A percentile compares a stretch with the other conserved stretches of the same genome.
Conservation (phyloP, 2,113 vertebrate genomes). For the Hypomesus transpacificus region DNA sequence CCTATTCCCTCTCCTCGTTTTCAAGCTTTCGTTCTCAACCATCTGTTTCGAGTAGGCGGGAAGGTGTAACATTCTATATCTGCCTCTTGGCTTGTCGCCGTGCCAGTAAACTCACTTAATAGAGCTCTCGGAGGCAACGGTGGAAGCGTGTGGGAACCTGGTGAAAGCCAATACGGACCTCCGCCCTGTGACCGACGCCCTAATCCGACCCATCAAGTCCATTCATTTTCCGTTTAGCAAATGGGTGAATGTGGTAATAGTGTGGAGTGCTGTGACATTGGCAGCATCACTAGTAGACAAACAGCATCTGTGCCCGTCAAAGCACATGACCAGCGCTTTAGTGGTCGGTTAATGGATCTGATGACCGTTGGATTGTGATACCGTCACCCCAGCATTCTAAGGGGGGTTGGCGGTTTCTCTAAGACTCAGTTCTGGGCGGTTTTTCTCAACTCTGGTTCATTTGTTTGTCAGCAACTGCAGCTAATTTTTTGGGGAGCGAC, state of each 20-base stretch:
- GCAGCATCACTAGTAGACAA: background rate
- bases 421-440: no score
- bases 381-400: no score
- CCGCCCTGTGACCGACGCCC: background rate
- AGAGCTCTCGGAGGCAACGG: background rate
- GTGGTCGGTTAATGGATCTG: background rate
- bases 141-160: background rate
- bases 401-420: no score
- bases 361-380: background rate
- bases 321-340: background rate
- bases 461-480: no score
- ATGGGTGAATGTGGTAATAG: background rate
- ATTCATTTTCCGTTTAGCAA: background rate
- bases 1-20: conserved; percentile 3
- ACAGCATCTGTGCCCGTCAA: background rate
- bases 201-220: background rate
- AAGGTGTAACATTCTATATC: background rate
- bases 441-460: no score
- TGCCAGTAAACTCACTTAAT: background rate
- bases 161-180: background rate
- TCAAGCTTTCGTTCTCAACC: background rate
- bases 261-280: background rate
- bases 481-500: no score
- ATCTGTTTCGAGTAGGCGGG: background rate
- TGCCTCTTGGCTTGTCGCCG: background rate